Evolutionary conservation across 35 echinoderm and acorn worm species (phyloP).

Genomic region (Amphiura filiformis): DNA sequence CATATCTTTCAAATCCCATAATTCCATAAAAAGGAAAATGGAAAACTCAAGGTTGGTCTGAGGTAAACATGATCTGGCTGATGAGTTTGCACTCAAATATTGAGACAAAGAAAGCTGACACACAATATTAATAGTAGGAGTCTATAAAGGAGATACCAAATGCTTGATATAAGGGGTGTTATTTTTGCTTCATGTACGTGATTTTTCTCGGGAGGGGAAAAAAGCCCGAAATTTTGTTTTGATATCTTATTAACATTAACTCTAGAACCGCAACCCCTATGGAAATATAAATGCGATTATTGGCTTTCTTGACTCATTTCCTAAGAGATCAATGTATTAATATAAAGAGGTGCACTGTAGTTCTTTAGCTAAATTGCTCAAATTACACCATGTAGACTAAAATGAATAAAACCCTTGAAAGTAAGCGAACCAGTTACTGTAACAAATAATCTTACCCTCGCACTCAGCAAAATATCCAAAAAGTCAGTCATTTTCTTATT

Average conservation of each 20-base stretch:
- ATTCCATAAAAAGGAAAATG: neutral
- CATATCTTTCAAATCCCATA: neutral
- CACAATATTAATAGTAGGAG: neutral
- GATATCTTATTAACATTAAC: neutral
- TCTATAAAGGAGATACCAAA: neutral
- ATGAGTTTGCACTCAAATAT: neutral
- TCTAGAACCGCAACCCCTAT: too few relatives aligned
- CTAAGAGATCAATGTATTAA: too few relatives aligned
- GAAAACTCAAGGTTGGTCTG: neutral
- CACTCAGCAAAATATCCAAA: slow-evolving; percentile 48
- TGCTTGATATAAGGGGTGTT: too few relatives aligned
- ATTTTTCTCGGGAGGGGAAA: too few relatives aligned
- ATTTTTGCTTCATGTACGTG: too few relatives aligned
- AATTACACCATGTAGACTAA: neutral
- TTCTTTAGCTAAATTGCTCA: neutral
- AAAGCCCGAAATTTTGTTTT: too few relatives aligned
- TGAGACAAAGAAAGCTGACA: neutral
- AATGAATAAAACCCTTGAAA: neutral
- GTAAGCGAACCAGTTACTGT: neutral
- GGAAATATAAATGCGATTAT: too few relatives aligned
- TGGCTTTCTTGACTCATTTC: too few relatives aligned
- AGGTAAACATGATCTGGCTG: neutral
- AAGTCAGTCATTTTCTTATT: slow-evolving; percentile 30
- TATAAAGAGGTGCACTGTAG: neutral
- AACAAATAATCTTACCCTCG: slow-evolving; percentile 10